These are phyloP conservation scores for Orius laevigatus DNA, from an alignment of 1,140 invertebrate species.

Conservation along the genomic window DNA sequence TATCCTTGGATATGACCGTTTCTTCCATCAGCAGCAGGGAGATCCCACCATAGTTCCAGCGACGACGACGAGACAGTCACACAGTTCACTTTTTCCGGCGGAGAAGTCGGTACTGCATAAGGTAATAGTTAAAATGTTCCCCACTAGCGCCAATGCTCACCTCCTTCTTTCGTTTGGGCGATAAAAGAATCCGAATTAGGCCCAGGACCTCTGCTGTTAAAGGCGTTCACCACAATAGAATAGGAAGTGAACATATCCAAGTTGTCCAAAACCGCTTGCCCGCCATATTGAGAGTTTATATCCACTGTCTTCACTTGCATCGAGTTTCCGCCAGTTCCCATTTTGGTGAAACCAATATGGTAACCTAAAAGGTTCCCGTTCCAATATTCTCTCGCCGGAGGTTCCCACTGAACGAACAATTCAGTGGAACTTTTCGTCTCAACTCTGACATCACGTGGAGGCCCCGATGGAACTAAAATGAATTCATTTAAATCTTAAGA, in stretches of 20 bases:
- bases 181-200: conserved; percentile 67
- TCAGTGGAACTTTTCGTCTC: conserved; percentile 79
- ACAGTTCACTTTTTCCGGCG: conserved; percentile 56
- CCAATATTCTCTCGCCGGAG: conserved; percentile 69
- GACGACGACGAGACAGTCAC: conserved; percentile 53
- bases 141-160: conserved; percentile 35
- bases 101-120: conserved; percentile 47
- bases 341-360: conserved; percentile 74
- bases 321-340: conserved; percentile 20
- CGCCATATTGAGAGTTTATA: conserved; percentile 40
- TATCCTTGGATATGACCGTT: conserved; percentile 73
- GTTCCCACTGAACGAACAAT: conserved; percentile 75
- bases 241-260: conserved; percentile 78
- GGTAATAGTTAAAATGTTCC: background rate
- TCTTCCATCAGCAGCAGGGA: conserved; percentile 53
- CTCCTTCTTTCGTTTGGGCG: conserved; percentile 73
- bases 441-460: conserved; percentile 66
- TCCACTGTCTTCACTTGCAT: conserved; percentile 50
- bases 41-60: conserved; percentile 67
- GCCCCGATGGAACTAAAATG: conserved; percentile 61
- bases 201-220: conserved; percentile 77
- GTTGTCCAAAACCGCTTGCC: conserved; percentile 43
- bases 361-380: conserved; percentile 87
- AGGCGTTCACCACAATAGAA: conserved; percentile 78
- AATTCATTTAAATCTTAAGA: too few species aligned